Conservation (phyloP, 2,888 invertebrate genomes). For the Caradrina clavipalpis region DNA sequence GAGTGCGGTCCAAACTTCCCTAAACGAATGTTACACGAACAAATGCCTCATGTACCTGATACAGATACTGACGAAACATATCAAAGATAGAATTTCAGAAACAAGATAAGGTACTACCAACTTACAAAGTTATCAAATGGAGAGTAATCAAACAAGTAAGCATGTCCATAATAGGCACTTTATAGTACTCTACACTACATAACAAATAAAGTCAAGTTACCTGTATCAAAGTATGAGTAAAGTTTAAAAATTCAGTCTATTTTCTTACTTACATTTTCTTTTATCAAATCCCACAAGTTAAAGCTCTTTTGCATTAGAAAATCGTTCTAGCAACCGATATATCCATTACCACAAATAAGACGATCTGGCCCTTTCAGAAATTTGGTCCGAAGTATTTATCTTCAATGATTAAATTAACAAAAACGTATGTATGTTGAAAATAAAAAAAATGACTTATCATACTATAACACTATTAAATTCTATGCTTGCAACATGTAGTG, state of each 20-base stretch:
- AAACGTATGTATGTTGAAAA: constrained; percentile 67
- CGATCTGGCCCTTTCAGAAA: constrained; percentile 76
- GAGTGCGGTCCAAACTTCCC: constrained; percentile 75
- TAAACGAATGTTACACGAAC: constrained; percentile 73
- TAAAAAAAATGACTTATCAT: constrained; percentile 62
- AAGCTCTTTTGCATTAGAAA: constrained; percentile 85
- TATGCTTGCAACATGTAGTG: constrained; percentile 74
- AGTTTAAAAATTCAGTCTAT: constrained; percentile 88
- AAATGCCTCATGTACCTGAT: constrained; percentile 80
- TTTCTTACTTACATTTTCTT: constrained; percentile 78
- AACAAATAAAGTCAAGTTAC: constrained; percentile 83
- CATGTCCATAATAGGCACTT: constrained; percentile 74
- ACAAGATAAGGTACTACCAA: constrained; percentile 45
- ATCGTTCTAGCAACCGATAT: constrained; percentile 77
- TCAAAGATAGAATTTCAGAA: constrained; percentile 41
- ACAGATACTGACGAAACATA: constrained; percentile 78
- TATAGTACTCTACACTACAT: constrained; percentile 72
- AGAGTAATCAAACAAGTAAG: constrained; percentile 52
- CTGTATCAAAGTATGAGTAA: constrained; percentile 88
- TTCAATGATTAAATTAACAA: constrained; percentile 60
- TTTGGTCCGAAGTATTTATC: constrained; percentile 80
- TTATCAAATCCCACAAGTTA: constrained; percentile 85
- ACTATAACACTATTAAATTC: constrained; percentile 69
- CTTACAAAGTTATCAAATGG: constrained; percentile 30
- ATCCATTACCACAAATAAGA: constrained; percentile 72